Conservation (phyloP, 2,797 vertebrate species). For the Tamandua tetradactyla region DNA sequence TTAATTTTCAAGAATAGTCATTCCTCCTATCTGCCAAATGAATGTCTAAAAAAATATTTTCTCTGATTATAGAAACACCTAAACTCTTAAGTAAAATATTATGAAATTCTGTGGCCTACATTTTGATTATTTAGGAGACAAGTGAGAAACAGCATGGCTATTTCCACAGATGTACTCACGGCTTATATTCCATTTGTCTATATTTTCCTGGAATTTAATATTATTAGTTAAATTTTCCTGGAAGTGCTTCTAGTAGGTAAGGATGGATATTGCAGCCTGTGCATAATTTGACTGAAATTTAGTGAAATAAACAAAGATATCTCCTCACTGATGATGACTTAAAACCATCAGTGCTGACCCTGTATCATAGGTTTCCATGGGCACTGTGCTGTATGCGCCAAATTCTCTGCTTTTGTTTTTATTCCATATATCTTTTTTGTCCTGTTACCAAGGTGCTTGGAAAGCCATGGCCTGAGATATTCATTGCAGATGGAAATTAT, state of each 20-base stretch:
- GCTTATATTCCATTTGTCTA: not conserved
- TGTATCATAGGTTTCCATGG: not conserved
- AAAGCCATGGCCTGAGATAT: not conserved
- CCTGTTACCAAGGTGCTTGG: not conserved
- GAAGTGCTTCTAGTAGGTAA: not conserved
- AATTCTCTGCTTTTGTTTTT: not conserved
- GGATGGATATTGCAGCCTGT: fast-evolving
- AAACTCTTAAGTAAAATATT: not conserved
- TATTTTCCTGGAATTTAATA: not conserved
- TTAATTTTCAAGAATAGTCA: not conserved
- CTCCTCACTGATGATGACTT: not conserved
- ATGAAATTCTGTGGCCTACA: not conserved
- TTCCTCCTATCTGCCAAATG: not conserved
- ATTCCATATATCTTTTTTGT: not conserved
- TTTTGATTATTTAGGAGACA: not conserved
- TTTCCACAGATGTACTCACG: not conserved
- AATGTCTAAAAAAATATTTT: not conserved
- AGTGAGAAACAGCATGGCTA: not conserved
- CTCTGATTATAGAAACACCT: not conserved
- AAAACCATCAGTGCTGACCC: not conserved
- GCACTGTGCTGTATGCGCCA: not conserved
- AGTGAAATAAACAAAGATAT: not conserved
- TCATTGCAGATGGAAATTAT: not conserved
- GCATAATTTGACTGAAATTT: not conserved
- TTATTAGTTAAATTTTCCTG: not conserved